Percentiles rank a stretch among this genome's conserved stretches.
phyloP scores from a whole-genome alignment of 2,888 invertebrate genomes.

The Cerceris ruficornis region DNA sequence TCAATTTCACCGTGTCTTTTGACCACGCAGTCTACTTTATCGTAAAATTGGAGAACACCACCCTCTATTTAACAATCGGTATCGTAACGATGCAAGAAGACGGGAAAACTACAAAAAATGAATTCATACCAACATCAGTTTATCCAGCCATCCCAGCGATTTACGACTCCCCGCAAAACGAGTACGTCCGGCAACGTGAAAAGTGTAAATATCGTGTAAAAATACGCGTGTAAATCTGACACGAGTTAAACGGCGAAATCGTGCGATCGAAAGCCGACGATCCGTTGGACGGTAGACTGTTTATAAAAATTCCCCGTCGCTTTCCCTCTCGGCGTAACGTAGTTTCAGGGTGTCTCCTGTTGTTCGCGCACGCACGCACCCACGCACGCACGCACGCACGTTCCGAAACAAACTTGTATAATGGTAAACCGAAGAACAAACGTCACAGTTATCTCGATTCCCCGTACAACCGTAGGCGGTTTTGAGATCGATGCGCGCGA shows the following conservation, averaged over 20 bases:
- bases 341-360: not conserved
- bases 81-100: too few relatives aligned
- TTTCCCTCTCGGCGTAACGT: not conserved
- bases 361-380: not conserved
- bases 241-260: not conserved
- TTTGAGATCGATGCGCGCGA: constrained; percentile 66
- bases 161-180: not conserved
- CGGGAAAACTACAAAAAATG: too few relatives aligned
- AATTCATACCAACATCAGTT: not conserved
- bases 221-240: not conserved
- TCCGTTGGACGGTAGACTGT: not conserved
- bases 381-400: not conserved
- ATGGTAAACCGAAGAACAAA: constrained; percentile 58
- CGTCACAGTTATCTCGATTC: constrained; percentile 51
- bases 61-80: too few relatives aligned
- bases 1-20: too few relatives aligned
- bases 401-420: constrained; percentile 43
- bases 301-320: constrained; percentile 3
- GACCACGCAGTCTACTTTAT: too few relatives aligned
- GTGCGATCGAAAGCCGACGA: not conserved
- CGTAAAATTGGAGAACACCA: too few relatives aligned
- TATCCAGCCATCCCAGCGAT: not conserved
- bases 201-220: constrained; percentile 4
- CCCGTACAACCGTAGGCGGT: constrained; percentile 60
- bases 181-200: not conserved